Conservation (phyloP, 2,888 invertebrate species). For the Acleris laterana region DNA sequence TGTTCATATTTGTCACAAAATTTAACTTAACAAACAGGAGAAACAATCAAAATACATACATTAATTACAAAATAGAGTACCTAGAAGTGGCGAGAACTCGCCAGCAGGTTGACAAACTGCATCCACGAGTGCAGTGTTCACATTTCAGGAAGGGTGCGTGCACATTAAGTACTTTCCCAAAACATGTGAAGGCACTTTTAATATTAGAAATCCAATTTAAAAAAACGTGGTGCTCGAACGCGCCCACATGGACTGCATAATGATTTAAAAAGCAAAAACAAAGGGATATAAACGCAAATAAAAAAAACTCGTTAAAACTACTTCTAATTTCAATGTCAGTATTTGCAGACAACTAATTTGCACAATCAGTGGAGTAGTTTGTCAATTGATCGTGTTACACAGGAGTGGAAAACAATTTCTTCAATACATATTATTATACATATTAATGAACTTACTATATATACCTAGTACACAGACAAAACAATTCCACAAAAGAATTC, state of each 20-base stretch:
- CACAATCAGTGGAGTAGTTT: conserved; percentile 45
- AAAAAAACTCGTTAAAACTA: conserved; percentile 1
- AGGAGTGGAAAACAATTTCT: conserved; percentile 12
- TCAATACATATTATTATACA: conserved; percentile 23
- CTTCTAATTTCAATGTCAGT: conserved; percentile 14
- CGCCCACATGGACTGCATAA: neutral
- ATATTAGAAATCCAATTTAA: conserved; percentile 55
- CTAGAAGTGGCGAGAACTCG: conserved; percentile 61
- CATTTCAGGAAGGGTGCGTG: conserved; percentile 46
- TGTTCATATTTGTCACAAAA: conserved; percentile 74
- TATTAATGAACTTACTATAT: conserved; percentile 40
- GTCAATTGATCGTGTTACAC: conserved; percentile 39
- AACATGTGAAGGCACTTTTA: conserved; percentile 76
- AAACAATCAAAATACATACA: conserved; percentile 62
- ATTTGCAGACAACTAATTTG: conserved; percentile 24
- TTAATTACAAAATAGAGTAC: conserved; percentile 55
- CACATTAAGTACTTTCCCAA: conserved; percentile 55
- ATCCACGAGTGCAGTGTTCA: conserved; percentile 40
- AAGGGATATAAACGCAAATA: neutral
- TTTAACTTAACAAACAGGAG: conserved; percentile 65
- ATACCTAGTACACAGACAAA: conserved; percentile 45
- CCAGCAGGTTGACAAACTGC: conserved; percentile 53
- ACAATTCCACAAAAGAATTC: conserved; percentile 42
- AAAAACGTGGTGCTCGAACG: neutral
- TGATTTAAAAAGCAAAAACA: conserved; percentile 8